These are phyloP conservation scores for Agonum fuliginosum DNA, from an alignment of 2,888 invertebrate genomes.

Conservation along the genomic window DNA sequence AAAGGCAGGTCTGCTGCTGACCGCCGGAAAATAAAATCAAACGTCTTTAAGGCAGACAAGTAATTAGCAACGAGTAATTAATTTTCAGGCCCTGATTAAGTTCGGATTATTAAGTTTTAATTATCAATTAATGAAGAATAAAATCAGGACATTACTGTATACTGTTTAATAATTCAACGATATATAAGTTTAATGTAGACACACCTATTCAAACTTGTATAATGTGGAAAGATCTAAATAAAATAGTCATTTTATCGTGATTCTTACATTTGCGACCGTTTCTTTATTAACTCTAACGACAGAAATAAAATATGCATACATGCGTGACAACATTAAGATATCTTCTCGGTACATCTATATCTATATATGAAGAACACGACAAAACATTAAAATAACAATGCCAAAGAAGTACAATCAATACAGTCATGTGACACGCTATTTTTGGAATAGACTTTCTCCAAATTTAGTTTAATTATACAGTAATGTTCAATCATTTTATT, in stretches of 20 bases:
- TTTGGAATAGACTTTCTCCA: too few species aligned
- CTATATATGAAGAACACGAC: constrained; percentile 48
- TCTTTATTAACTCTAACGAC: constrained; percentile 51
- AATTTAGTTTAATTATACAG: too few species aligned
- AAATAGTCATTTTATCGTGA: constrained; percentile 36
- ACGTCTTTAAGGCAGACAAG: constrained; percentile 21
- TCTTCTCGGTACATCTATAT: constrained; percentile 49
- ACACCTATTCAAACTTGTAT: constrained; percentile 30
- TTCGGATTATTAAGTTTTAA: constrained; percentile 23
- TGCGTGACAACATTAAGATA: constrained; percentile 55
- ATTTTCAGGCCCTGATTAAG: constrained; percentile 15
- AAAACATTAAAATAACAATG: constrained; percentile 40
- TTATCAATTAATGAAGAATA: not conserved
- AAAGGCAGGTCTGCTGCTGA: not conserved
- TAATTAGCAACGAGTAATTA: constrained; percentile 42
- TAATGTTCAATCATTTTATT: too few species aligned
- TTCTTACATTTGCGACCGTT: constrained; percentile 37
- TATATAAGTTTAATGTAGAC: not conserved
- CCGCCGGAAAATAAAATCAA: constrained; percentile 23
- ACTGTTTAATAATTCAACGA: constrained; percentile 4
- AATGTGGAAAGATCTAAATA: constrained; percentile 34
- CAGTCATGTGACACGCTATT: not conserved
- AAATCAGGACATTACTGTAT: not conserved
- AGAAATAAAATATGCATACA: constrained; percentile 52
- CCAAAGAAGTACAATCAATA: constrained; percentile 46